These are phyloP conservation scores for Tyria jacobaeae DNA, from an alignment of 2,888 invertebrate species.

Conservation along the genomic window DNA sequence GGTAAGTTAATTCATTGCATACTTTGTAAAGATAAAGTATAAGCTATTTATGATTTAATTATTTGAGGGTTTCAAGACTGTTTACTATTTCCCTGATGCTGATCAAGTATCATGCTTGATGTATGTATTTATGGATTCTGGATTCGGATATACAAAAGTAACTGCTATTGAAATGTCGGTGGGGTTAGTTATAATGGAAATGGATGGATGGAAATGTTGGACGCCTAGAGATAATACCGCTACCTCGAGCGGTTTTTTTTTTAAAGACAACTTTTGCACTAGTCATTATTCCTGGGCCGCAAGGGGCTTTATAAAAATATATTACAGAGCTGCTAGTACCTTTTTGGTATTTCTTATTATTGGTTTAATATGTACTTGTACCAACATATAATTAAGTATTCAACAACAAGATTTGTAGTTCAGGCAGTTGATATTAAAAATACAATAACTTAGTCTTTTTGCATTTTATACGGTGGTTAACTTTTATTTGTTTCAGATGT, in stretches of 20 bases:
- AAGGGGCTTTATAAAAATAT: too few species aligned
- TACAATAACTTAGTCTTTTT: background rate
- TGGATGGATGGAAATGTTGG: too few species aligned
- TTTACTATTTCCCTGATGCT: background rate
- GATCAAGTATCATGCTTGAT: too few species aligned
- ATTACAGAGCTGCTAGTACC: background rate
- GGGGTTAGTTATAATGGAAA: background rate
- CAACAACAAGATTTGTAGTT: background rate
- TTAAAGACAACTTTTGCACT: too few species aligned
- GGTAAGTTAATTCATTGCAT: background rate
- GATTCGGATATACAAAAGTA: background rate
- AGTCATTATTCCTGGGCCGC: too few species aligned
- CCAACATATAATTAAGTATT: background rate
- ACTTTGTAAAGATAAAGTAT: background rate
- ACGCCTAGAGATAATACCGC: too few species aligned
- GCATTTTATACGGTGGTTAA: background rate
- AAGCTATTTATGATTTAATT: background rate
- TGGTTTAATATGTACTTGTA: background rate
- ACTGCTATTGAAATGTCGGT: background rate
- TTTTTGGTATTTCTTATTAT: background rate
- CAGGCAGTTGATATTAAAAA: background rate
- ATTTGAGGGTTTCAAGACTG: background rate
- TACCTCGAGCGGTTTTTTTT: too few species aligned
- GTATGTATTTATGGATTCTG: background rate
- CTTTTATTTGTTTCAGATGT: slow-evolving; percentile 14